Conservation (phyloP, 1,140 invertebrate genomes). For the Tenebrio molitor region DNA sequence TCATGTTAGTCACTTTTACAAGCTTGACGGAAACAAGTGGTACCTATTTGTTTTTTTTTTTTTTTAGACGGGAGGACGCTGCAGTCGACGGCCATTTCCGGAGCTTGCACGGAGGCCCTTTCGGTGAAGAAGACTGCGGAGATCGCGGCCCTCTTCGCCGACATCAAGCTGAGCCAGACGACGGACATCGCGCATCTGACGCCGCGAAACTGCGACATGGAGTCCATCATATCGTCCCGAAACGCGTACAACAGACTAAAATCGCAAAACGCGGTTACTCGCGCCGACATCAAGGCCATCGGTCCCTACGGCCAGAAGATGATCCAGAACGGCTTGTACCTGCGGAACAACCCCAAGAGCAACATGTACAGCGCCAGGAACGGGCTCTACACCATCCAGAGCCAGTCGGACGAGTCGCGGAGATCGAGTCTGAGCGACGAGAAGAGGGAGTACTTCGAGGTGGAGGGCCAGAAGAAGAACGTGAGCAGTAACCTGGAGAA, state of each 20-base stretch:
- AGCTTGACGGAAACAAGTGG: too few relatives aligned
- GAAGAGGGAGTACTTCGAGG: slow-evolving; percentile 46
- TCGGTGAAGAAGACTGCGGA: slow-evolving; percentile 90
- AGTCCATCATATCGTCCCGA: slow-evolving; percentile 49
- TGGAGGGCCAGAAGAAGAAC: slow-evolving; percentile 48
- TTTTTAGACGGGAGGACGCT: slow-evolving; percentile 59
- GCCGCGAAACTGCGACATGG: slow-evolving; percentile 55
- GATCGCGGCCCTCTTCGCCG: slow-evolving; percentile 87
- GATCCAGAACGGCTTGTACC: slow-evolving; percentile 40
- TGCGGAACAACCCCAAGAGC: slow-evolving; percentile 29
- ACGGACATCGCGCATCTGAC: slow-evolving; percentile 65
- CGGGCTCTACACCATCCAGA: slow-evolving; percentile 66
- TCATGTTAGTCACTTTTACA: too few relatives aligned
- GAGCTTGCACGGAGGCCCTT: slow-evolving; percentile 76
- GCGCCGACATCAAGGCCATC: background rate
- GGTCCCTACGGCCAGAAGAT: slow-evolving; percentile 30
- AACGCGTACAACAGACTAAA: slow-evolving; percentile 56
- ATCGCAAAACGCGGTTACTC: slow-evolving; percentile 19
- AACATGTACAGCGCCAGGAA: slow-evolving; percentile 63
- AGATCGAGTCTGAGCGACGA: slow-evolving; percentile 57
- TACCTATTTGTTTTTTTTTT: too few relatives aligned
- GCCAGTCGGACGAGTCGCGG: slow-evolving; percentile 63
- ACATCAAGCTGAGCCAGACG: slow-evolving; percentile 73
- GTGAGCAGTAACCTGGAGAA: slow-evolving; percentile 67
- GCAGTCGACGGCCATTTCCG: slow-evolving; percentile 67